Evolutionary conservation across 2,113 vertebrate species (phyloP), one percentile per base, ranked within the genome.

Genomic region (Girardinichthys multiradiatus): DNA sequence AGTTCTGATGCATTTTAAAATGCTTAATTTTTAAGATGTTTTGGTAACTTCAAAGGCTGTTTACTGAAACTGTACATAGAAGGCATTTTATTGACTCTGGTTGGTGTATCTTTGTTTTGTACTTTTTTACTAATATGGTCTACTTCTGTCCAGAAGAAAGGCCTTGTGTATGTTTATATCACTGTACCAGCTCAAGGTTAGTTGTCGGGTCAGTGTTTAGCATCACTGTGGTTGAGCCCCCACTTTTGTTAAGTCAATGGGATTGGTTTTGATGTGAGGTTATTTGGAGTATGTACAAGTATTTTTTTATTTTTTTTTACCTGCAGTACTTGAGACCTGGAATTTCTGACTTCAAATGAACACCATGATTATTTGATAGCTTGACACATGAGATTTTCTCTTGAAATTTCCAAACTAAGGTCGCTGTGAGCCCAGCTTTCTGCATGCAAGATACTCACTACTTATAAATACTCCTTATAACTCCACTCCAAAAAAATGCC

Each of bases 91-190:
- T 4, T 87, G 27, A 74, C n/a, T 68, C 33, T 51, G 29, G 48
- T 76, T 35, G 2, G 8, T 21, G 26, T 31, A 70, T 72, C 2
- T 45, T 39, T 39, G 30, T n/a, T 39, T 30, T 60, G 26, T 71
- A 19, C n/a, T 37, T 59, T 33, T 54, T 57, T 62, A 87, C 90
- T 93, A 92, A 93, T 73, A 79, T 4, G 72, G 84, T 81, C 88
- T 72, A 74, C 86, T 90, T 90, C 84, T 74, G 12, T 72, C 33
- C 10, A 64, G 83, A 91, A 91, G 88, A 89, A 74, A 87, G 82
- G 64, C 87, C 85, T 27, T 0, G 4, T n/a, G 39, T 64, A 61
- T 80, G 70, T 70, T 54, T 68, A 19, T 68, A 39, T 61, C 15
- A 24, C 29, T 42, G 60, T 29, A 42, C 45, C 26, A 45, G 29